Base-by-base conservation (phyloP, 2,113 vertebrate genomes). In the Callipepla squamata region DNA sequence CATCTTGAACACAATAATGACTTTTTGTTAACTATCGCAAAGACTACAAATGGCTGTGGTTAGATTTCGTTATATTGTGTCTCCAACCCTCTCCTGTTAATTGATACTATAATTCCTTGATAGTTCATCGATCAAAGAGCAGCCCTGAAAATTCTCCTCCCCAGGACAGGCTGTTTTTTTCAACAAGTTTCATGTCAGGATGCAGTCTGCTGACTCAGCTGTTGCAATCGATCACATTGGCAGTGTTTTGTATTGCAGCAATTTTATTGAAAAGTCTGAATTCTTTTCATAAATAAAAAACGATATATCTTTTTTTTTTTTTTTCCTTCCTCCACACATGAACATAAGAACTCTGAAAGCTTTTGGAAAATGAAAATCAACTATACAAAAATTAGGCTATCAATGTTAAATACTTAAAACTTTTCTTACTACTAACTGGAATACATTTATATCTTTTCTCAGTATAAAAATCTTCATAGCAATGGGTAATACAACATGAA, bases 231-330 rank as follows among this genome's bases (percentile, higher is more conserved):
- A 92, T 30, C 80, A 38, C 20, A 76, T 0, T 69, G 57, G 9
- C 40, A 87, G 40, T 23, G 62, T 30, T 90, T 94, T 93, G 59
- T 72, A 95, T 32, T 82, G 91, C 78, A 97, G 73, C 66, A 55
- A 38, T 96, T 97, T 97, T 96, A 96, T 95, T 97, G 92, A 85
- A 96, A 97, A 97, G 90, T 50, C 62, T 30, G 1, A 45, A 38
- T 32, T 82, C 55, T 75, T 65, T 81, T 88, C 84, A 96, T 96
- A 97, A 97, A 97, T 97, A 97, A 96, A 96, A 96, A 96, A 95
- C 75, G 38, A 78, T 96, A 92, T 95, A 96, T 90, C 95, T 96
- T 90, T 68, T 87, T 91, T 74, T 68, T 72, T 76, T 51, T 96
- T 89, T 65, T 85, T 91, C 70, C 63, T 72, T 76, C 47, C 25